Percentiles rank a stretch among this genome's conserved stretches.
Evolutionary conservation across 2,888 invertebrate species (phyloP).

Genomic region (Mimachlamys varia): DNA sequence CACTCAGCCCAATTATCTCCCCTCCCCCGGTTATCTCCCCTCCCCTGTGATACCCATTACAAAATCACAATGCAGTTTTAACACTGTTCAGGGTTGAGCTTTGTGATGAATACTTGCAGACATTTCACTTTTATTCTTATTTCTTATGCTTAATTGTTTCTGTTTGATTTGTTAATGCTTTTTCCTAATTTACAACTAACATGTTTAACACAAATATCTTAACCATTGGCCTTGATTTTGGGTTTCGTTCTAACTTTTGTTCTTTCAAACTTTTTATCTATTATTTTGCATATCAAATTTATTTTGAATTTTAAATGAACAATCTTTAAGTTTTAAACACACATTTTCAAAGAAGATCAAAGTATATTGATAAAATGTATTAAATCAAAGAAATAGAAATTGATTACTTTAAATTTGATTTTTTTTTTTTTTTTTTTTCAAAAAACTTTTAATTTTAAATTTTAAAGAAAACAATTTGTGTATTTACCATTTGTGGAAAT

Average conservation of each 20-base stretch:
- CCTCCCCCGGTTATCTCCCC: neutral
- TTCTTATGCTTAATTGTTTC: too few relatives aligned
- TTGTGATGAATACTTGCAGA: conserved; percentile 17
- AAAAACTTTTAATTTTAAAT: too few relatives aligned
- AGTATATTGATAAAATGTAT: too few relatives aligned
- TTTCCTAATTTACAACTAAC: conserved; percentile 28
- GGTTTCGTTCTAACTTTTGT: neutral
- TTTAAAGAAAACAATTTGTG: too few relatives aligned
- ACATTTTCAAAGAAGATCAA: neutral
- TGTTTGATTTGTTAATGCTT: neutral
- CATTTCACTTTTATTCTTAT: conserved; percentile 28
- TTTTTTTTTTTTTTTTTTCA: too few relatives aligned
- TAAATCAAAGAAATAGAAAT: too few relatives aligned
- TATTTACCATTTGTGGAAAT: neutral
- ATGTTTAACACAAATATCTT: neutral
- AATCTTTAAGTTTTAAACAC: neutral
- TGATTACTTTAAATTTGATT: too few relatives aligned
- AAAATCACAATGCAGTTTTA: conserved; percentile 29
- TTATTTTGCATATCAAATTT: neutral
- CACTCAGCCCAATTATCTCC: neutral
- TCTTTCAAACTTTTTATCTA: neutral
- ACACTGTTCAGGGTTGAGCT: neutral
- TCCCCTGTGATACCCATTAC: neutral
- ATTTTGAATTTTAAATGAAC: neutral
- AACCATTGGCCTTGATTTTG: neutral